Evolutionary conservation across 92 coral and sea anemone species (phyloP).

Genomic region (Phenganax subtilis): DNA sequence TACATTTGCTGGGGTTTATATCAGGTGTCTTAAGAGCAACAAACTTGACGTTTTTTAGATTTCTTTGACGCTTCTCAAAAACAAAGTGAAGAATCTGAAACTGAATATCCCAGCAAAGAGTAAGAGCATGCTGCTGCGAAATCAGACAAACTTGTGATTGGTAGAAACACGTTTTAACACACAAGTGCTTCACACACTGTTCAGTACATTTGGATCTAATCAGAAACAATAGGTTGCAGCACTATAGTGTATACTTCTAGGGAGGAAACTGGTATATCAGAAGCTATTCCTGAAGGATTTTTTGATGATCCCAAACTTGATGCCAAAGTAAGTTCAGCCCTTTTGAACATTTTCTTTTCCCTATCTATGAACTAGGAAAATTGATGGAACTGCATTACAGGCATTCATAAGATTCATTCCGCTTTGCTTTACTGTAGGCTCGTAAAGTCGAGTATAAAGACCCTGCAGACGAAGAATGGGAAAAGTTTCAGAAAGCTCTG

Average conservation of each 20-base stretch:
- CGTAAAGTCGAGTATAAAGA: constrained; percentile 95
- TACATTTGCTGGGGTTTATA: neutral
- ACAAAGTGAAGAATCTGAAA: constrained; percentile 27
- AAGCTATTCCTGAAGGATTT: constrained; percentile 91
- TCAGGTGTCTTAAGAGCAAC: neutral
- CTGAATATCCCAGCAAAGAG: constrained; percentile 14
- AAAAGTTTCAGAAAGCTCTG: constrained; percentile 88
- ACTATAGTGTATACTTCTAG: constrained; percentile 13
- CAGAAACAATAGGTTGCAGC: no score
- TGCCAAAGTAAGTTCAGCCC: constrained; percentile 65
- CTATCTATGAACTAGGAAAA: neutral
- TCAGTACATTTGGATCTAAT: no score
- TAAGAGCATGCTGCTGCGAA: constrained; percentile 19
- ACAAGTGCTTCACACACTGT: no score
- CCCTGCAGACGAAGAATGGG: constrained; percentile 91
- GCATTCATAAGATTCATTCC: no score
- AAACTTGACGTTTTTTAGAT: constrained; percentile 45
- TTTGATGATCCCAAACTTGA: constrained; percentile 97
- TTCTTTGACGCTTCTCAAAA: constrained; percentile 60
- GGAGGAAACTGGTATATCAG: constrained; percentile 48
- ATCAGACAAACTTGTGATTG: neutral
- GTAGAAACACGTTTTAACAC: no score
- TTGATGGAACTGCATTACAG: no score
- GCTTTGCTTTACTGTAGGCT: constrained; percentile 49
- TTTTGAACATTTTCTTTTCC: neutral